A percentile compares a stretch with the other conserved stretches of the same genome.
Conservation (phyloP, 35 echinoderm and acorn worm genomes). For the Apostichopus japonicus region DNA sequence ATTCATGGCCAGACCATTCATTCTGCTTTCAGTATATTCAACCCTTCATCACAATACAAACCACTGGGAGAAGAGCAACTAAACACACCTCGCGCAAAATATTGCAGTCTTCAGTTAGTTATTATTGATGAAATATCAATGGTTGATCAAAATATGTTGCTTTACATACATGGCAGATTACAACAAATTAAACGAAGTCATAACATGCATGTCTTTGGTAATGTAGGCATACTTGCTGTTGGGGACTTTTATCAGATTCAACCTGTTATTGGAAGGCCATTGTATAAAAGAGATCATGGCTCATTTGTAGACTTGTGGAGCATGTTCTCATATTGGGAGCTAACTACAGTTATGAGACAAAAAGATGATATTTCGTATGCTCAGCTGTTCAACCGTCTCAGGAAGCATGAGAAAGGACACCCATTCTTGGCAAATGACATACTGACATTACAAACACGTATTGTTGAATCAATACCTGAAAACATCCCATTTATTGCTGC, state of each 20-base stretch:
- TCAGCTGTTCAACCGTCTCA: not conserved
- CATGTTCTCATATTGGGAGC: not conserved
- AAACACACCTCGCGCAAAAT: constrained; percentile 6
- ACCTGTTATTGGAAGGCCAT: not conserved
- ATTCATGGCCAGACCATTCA: constrained; percentile 51
- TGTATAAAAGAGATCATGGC: not conserved
- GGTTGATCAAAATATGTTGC: constrained; percentile 27
- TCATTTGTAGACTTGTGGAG: not conserved
- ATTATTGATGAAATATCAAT: constrained; percentile 55
- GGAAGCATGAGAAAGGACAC: not conserved
- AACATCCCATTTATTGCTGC: constrained; percentile 19
- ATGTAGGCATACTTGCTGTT: constrained; percentile 19
- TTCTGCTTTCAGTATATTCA: constrained; percentile 17
- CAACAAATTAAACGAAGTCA: constrained; percentile 2
- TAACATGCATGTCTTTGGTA: not conserved
- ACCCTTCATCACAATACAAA: not conserved
- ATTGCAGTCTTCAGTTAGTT: constrained; percentile 19
- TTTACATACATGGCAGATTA: constrained; percentile 25
- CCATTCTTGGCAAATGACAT: not conserved
- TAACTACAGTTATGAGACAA: constrained; percentile 21
- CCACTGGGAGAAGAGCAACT: not conserved
- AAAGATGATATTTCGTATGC: constrained; percentile 41
- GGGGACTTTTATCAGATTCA: constrained; percentile 50
- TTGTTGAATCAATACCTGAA: not conserved
- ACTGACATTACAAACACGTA: not conserved